Base-by-base conservation (phyloP, 2,113 vertebrate species). In the Abramis brama region DNA sequence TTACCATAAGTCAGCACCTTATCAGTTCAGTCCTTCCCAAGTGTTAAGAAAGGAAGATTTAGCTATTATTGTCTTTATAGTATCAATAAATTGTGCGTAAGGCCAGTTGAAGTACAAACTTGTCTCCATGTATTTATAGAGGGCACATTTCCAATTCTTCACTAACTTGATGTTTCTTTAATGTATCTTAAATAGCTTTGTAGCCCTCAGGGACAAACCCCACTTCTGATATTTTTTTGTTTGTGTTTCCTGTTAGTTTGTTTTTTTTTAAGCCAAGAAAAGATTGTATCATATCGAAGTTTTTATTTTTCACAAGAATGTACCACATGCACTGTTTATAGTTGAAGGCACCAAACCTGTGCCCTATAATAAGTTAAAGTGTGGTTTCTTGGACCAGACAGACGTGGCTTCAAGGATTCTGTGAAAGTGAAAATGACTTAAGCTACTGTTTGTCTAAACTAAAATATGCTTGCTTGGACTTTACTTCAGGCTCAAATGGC, bases 191-290 rank as follows among this genome's bases (percentile, higher is more conserved):
- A 23, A 23, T 93, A 92, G 91, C 75, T 91, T 88, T 78, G 89
- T 93, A 93, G 93, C 88, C 93, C 92, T 94, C 94, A 93, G 93
- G 93, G 92, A 94, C 89, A 45, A 62, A 62, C 33, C 52, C 33
- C 74, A 55, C 47, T 90, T 52, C 50, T 21, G 55, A 2, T 21
- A 57, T 21, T 57, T 21, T 57, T 55, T 57, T 21, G 52, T 19
- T 33, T 39, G 0, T 55, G 30, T 36, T 79, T 9, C 83, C 71
- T 62, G 84, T 10, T 45, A 79, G 17, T 85, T 87, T 77, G 23
- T 85, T 21, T 23, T 36, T 36, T 87, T 87, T 52, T 83, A 52
- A 1, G 30, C 6, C 10, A 75, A 19, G n/a, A 50, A 89, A 68
- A 59, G 74, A 82, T 89, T 70, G 85, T 86, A 76, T 82, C 70